These are phyloP conservation scores for Drosophila pachea DNA, from an alignment of 1,140 invertebrate genomes.

Conservation along the genomic window DNA sequence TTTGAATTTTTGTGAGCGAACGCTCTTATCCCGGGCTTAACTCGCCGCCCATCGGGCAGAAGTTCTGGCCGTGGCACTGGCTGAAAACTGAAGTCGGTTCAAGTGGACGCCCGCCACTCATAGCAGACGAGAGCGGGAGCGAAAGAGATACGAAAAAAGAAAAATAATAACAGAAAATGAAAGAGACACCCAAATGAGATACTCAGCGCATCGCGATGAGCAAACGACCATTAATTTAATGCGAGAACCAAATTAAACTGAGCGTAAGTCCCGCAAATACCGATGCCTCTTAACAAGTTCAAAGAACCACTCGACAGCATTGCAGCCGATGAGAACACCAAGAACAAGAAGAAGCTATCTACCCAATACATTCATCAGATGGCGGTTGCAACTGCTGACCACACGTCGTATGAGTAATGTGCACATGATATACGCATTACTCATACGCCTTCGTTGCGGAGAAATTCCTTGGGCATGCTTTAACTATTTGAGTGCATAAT, in stretches of 20 bases:
- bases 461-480: constrained; percentile 24
- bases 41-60: constrained; percentile 23
- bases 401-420: constrained; percentile 59
- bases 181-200: constrained; percentile 61
- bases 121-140: constrained; percentile 7
- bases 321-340: not conserved
- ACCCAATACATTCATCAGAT: not conserved
- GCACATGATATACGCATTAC: constrained; percentile 53
- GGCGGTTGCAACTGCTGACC: constrained; percentile 1
- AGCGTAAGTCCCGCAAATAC: constrained; percentile 33
- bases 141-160: constrained; percentile 2
- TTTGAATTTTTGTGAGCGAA: constrained; percentile 54
- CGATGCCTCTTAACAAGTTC: constrained; percentile 43
- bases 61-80: constrained; percentile 22
- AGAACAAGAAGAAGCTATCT: not conserved
- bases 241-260: constrained; percentile 56
- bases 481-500: constrained; percentile 4
- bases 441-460: constrained; percentile 46
- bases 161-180: constrained; percentile 8
- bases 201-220: constrained; percentile 54
- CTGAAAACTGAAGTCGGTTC: constrained; percentile 27
- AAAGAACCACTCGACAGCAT: constrained; percentile 23
- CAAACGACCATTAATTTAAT: constrained; percentile 68
- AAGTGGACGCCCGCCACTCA: constrained; percentile 34
- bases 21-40: constrained; percentile 59